Evolutionary conservation across 1,140 invertebrate species (phyloP).

Genomic region (Macrostomum lignano): DNA sequence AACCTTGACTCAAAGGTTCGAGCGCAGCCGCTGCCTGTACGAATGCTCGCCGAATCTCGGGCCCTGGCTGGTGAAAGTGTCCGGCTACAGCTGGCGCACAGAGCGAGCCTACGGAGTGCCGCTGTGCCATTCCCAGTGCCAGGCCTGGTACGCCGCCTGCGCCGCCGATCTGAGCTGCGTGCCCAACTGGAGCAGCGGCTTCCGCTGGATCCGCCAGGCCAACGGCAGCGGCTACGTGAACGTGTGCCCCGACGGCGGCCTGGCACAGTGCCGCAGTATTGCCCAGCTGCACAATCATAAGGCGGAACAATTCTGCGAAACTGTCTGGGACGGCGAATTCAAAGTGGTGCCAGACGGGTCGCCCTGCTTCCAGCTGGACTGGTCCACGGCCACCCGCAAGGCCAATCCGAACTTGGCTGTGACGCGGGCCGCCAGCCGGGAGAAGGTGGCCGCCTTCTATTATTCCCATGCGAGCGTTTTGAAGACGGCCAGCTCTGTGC

Average conservation of each 20-base stretch:
- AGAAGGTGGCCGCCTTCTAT: too few species aligned
- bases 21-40: too few species aligned
- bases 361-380: too few species aligned
- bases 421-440: too few species aligned
- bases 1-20: too few species aligned
- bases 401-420: too few species aligned
- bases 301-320: constrained; percentile 1
- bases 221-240: too few species aligned
- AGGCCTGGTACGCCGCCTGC: neutral
- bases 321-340: neutral
- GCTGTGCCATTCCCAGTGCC: neutral
- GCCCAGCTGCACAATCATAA: neutral
- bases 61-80: too few species aligned
- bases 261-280: neutral
- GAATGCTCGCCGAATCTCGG: too few species aligned
- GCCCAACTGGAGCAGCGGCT: neutral
- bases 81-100: neutral
- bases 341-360: neutral
- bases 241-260: neutral
- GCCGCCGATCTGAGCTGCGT: neutral
- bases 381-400: too few species aligned
- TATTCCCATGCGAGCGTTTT: too few species aligned
- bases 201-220: neutral
- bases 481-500: too few species aligned
- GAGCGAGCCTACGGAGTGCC: neutral